These are phyloP conservation scores for Luscinia luscinia DNA, from an alignment of 2,797 vertebrate genomes.

Conservation along the genomic window DNA sequence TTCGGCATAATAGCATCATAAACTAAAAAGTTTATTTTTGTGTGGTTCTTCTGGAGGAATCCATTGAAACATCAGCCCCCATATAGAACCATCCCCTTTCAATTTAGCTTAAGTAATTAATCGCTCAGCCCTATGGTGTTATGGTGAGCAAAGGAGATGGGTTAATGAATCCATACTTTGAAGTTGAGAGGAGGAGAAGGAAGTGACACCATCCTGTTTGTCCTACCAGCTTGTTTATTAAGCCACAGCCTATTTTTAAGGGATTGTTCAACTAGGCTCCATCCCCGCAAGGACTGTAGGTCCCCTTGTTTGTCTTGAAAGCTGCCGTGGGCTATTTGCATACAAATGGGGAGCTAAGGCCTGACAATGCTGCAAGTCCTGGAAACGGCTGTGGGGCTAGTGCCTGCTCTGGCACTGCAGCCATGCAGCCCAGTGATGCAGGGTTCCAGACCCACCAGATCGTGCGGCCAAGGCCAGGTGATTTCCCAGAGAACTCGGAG, in stretches of 20 bases:
- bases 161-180: conserved; percentile 79
- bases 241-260: too few relatives aligned
- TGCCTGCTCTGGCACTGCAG: conserved; percentile 21
- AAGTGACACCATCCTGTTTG: conserved; percentile 62
- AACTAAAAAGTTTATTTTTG: conserved; percentile 76
- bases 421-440: not conserved
- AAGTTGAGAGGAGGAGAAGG: conserved; percentile 63
- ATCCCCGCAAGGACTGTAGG: not conserved
- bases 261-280: not conserved
- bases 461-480: not conserved
- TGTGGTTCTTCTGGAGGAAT: conserved; percentile 75
- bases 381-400: not conserved
- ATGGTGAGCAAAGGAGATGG: conserved; percentile 59
- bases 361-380: not conserved
- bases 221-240: conserved; percentile 58
- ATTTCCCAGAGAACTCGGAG: not conserved
- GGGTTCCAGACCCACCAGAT: not conserved
- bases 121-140: conserved; percentile 54
- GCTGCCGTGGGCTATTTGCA: not conserved
- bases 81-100: conserved; percentile 63
- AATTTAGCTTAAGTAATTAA: conserved; percentile 55
- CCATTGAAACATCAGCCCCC: conserved; percentile 73
- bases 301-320: not conserved
- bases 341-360: conserved; percentile 39
- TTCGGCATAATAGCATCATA: conserved; percentile 63